Base-by-base conservation (phyloP, 2,113 vertebrate genomes). In the Telmatochromis bifrenatus region DNA sequence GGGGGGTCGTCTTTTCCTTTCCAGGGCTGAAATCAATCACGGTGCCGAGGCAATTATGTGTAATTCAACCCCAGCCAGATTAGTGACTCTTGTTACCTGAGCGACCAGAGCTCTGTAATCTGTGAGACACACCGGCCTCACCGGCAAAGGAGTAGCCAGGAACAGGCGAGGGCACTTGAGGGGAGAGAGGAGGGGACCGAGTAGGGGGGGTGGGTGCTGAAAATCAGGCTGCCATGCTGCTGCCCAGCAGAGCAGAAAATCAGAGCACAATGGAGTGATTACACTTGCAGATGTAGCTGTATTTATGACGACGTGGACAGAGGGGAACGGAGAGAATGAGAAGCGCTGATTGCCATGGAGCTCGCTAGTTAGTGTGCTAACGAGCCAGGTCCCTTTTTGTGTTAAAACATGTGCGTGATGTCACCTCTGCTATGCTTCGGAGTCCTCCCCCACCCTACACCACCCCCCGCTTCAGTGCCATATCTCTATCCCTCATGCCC, bases 201-300 rank as follows among this genome's bases (percentile, higher is more conserved):
- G 94, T 92, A 95, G 95, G 94, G 85, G 11, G 55, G 23, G 26
- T 15, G 96, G 93, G 93, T 5, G 96, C 95, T 97, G 97, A 97
- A 97, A 97, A 97, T 97, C 96, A 87, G 95, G 96, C 95, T 96
- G 97, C 97, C 97, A 97, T 94, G 96, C 97, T 95, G 96, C 97
- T 94, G 97, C 97, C 98, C 98, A 98, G 97, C 97, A 96, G 98
- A 98, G 98, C 98, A 98, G 97, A 99, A 98, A 99, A 99, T 98
- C 96, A 93, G 96, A 96, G 97, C 95, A 99, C 98, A 98, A 98
- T 98, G 95, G 97, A 97, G 97, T 97, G 97, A 98, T 98, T 97
- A 98, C 98, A 97, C 97, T 98, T 98, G 98, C 98, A 98, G 98
- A 97, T 98, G 98, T 97, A 97, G 95, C 97, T 97, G 95, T 98